These are phyloP conservation scores for Holothuria scabra DNA, from an alignment of 53 echinoderm and acorn worm species.

Conservation along the genomic window DNA sequence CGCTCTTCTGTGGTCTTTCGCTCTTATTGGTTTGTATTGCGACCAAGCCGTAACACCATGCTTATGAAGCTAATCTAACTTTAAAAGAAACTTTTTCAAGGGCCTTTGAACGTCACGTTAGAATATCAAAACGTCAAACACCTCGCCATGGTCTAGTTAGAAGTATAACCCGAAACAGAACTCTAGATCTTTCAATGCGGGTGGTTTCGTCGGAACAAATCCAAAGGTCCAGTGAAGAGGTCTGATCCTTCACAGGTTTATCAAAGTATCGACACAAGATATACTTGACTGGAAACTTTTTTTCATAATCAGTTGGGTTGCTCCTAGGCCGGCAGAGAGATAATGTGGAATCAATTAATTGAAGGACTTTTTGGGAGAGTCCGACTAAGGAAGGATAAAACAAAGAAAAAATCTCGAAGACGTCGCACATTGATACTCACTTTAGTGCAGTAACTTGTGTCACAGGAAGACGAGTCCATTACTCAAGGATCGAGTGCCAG, in stretches of 20 bases:
- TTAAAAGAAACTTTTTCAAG: too few species aligned
- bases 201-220: too few species aligned
- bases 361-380: slow-evolving; percentile 6
- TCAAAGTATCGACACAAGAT: slow-evolving; percentile 1
- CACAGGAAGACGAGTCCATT: slow-evolving; percentile 2
- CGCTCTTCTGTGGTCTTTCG: too few species aligned
- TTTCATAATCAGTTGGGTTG: background rate
- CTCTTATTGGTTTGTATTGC: too few species aligned
- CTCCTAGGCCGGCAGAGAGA: background rate
- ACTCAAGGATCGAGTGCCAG: background rate
- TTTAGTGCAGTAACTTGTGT: background rate
- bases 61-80: too few species aligned
- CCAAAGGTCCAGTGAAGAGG: too few species aligned
- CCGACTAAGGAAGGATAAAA: background rate
- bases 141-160: too few species aligned
- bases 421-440: background rate
- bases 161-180: too few species aligned
- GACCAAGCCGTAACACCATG: too few species aligned
- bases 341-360: background rate
- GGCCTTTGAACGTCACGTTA: too few species aligned
- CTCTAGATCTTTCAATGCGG: too few species aligned
- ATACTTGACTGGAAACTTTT: slow-evolving; percentile 5
- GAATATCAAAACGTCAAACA: too few species aligned
- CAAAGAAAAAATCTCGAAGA: background rate
- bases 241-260: slow-evolving; percentile 6